Evolutionary conservation across 2,113 vertebrate species (phyloP).

Genomic region (Ochotona curzoniae): DNA sequence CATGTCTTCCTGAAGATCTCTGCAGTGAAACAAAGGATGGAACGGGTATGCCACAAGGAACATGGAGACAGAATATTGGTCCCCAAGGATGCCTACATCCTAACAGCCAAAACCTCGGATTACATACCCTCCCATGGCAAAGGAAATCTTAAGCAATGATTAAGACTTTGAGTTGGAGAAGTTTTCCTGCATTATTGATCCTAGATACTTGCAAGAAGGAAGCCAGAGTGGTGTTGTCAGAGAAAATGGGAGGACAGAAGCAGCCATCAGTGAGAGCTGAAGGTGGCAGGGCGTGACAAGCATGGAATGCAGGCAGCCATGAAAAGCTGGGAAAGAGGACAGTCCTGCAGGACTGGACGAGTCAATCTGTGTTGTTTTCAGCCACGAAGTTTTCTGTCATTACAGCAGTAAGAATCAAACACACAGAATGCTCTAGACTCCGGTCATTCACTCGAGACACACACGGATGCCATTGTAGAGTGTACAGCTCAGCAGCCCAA

Average conservation of each 20-base stretch:
- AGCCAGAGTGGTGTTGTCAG: neutral
- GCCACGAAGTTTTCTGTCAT: neutral
- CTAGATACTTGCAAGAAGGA: neutral
- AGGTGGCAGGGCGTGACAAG: neutral
- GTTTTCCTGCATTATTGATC: neutral
- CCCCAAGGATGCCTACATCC: neutral
- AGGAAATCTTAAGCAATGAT: neutral
- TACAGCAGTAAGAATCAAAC: neutral
- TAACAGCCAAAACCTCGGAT: neutral
- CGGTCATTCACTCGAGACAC: neutral
- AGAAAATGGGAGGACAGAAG: neutral
- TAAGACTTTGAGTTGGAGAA: neutral
- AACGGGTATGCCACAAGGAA: neutral
- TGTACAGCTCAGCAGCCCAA: neutral
- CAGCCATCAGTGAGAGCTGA: neutral
- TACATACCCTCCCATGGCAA: neutral
- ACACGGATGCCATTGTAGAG: neutral
- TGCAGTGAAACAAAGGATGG: neutral
- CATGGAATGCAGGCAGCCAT: neutral
- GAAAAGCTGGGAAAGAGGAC: neutral
- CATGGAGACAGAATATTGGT: neutral
- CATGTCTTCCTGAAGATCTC: neutral
- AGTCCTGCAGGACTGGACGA: neutral
- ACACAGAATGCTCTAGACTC: neutral
- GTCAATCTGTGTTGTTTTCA: conserved; percentile 24